Conservation (phyloP, 2,888 invertebrate genomes). For the Caenorhabditis virilis region DNA sequence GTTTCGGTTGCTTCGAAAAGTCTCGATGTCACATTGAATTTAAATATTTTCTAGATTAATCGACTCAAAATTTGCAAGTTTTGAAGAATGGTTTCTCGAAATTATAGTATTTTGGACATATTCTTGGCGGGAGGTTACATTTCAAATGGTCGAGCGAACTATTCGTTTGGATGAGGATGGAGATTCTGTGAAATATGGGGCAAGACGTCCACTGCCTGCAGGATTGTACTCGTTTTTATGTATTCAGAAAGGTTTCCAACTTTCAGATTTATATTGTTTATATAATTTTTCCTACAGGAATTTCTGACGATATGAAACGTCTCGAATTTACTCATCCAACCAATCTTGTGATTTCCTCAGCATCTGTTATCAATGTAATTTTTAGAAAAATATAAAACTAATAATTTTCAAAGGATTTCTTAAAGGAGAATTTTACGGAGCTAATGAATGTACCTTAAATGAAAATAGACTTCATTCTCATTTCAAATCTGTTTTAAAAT, state of each 20-base stretch:
- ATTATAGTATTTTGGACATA: conserved; percentile 46
- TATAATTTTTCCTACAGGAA: no score
- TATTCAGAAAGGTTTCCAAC: conserved; percentile 52
- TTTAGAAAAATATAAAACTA: no score
- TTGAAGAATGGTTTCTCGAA: conserved; percentile 42
- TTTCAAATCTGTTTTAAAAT: no score
- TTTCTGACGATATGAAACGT: conserved; percentile 33
- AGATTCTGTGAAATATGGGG: conserved; percentile 33
- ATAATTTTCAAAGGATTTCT: no score
- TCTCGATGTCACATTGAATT: no score
- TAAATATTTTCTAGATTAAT: no score
- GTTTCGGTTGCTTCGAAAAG: neutral
- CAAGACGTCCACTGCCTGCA: conserved; percentile 39
- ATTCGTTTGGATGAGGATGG: conserved; percentile 42
- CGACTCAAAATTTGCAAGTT: conserved; percentile 4
- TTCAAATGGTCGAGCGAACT: conserved; percentile 39
- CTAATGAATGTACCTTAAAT: no score
- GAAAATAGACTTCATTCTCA: no score
- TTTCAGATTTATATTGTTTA: no score
- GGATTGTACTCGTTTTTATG: conserved; percentile 48
- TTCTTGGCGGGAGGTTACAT: conserved; percentile 41
- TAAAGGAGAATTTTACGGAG: no score
- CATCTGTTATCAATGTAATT: conserved; percentile 41
- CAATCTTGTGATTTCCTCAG: conserved; percentile 32
- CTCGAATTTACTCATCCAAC: conserved; percentile 27